Conservation (phyloP, 2,797 vertebrate species). For the Gallinago solitaria region DNA sequence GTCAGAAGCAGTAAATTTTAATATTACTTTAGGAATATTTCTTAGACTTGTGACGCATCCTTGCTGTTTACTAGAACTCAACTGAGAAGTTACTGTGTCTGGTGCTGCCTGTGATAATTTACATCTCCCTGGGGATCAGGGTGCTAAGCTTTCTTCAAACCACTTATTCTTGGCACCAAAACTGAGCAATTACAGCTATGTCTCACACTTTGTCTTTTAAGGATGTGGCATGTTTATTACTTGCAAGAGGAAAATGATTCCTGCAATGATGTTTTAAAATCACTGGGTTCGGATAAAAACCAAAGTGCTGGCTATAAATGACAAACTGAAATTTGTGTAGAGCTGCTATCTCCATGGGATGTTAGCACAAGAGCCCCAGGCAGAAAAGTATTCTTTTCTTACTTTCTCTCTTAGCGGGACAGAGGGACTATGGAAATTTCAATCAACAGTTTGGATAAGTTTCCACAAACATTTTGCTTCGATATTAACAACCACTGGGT, state of each 20-base stretch:
- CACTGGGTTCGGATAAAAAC: background rate
- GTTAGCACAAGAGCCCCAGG: background rate
- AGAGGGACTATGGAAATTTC: background rate
- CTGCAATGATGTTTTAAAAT: conserved; percentile 13
- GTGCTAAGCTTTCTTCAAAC: conserved; percentile 32
- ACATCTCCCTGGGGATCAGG: conserved; percentile 18
- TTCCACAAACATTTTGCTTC: background rate
- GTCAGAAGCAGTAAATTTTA: background rate
- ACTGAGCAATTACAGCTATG: background rate
- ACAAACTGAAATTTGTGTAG: background rate
- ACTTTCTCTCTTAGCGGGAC: background rate
- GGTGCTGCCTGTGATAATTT: background rate
- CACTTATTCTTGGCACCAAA: conserved; percentile 40
- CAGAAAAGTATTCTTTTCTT: background rate
- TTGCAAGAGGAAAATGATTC: conserved; percentile 30
- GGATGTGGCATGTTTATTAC: conserved; percentile 40
- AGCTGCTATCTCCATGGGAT: background rate
- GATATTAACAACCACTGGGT: background rate
- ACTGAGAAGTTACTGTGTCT: background rate
- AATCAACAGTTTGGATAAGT: background rate
- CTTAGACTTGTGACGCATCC: background rate
- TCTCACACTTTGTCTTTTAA: conserved; percentile 38
- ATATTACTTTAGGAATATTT: background rate
- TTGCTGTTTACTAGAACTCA: background rate
- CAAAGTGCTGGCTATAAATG: background rate